phyloP scores from a whole-genome alignment of 2,888 invertebrate species.

The Octonoba sinensis region DNA sequence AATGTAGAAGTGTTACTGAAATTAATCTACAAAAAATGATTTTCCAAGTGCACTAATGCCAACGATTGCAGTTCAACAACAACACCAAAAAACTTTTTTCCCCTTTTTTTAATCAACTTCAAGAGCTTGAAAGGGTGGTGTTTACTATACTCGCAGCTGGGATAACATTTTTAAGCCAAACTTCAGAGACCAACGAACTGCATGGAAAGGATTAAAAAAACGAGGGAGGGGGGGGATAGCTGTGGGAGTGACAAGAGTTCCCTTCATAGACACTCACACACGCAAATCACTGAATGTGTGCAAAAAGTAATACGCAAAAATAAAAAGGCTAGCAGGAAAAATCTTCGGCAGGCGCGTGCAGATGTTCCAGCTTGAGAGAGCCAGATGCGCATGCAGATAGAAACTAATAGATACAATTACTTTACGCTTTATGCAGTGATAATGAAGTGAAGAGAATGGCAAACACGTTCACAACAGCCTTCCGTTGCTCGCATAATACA shows the following conservation, averaged over 20 bases:
- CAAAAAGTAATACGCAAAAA: slow-evolving; percentile 4
- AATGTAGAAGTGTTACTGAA: no score
- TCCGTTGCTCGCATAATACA: not conserved
- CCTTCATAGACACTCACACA: slow-evolving; percentile 25
- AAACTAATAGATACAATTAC: slow-evolving; percentile 51
- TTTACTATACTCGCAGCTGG: slow-evolving; percentile 45
- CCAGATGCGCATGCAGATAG: slow-evolving; percentile 47
- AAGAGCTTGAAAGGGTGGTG: slow-evolving; percentile 32
- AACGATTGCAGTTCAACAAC: no score
- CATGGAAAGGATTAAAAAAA: slow-evolving; percentile 19
- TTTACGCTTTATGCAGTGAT: slow-evolving; percentile 48
- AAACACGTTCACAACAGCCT: slow-evolving; percentile 6
- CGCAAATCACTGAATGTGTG: slow-evolving; percentile 34
- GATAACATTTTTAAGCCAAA: slow-evolving; percentile 22
- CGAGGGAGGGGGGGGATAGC: slow-evolving; percentile 2
- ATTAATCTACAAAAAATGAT: no score
- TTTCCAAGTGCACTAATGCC: no score
- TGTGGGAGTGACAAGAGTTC: slow-evolving; percentile 50
- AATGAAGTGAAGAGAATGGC: slow-evolving; percentile 45
- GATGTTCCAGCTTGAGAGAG: slow-evolving; percentile 41
- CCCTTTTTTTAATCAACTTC: not conserved
- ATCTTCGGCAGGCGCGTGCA: slow-evolving; percentile 30
- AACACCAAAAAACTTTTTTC: not conserved
- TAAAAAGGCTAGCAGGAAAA: slow-evolving; percentile 33
- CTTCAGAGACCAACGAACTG: slow-evolving; percentile 30